Conservation (phyloP, 1,140 invertebrate species). For the Cotesia vestalis region DNA sequence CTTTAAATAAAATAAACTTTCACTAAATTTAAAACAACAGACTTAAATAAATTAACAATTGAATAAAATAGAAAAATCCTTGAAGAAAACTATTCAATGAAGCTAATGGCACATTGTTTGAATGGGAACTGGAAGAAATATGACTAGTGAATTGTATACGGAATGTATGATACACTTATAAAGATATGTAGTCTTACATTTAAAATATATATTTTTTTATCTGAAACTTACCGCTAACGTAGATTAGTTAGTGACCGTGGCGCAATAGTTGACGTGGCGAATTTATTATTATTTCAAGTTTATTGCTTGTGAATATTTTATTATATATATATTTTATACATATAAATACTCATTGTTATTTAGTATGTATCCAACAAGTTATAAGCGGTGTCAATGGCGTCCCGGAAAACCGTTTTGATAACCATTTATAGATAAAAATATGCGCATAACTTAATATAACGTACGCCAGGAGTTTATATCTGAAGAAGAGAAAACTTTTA, state of each 20-base stretch:
- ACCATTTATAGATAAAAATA: slow-evolving; percentile 3
- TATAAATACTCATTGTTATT: neutral
- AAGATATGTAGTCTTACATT: neutral
- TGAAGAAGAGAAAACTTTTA: no score
- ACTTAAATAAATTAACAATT: neutral
- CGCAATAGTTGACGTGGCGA: slow-evolving; percentile 14
- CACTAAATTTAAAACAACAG: neutral
- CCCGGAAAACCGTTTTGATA: slow-evolving; percentile 3
- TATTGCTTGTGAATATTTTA: neutral
- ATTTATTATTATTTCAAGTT: neutral
- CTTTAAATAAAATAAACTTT: neutral
- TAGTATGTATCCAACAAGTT: neutral
- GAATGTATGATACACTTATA: slow-evolving; percentile 1
- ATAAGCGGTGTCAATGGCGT: neutral
- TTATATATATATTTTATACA: neutral
- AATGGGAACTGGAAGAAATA: no score
- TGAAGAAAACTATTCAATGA: no score
- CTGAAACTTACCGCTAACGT: slow-evolving; percentile 5
- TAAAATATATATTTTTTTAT: neutral
- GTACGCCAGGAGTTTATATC: no score
- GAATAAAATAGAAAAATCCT: no score
- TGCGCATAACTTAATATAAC: neutral
- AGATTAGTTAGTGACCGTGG: neutral
- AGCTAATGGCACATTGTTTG: no score
- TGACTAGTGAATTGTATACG: no score